Evolutionary conservation across 2,113 vertebrate species (phyloP).

Genomic region (Uropsilus gracilis): DNA sequence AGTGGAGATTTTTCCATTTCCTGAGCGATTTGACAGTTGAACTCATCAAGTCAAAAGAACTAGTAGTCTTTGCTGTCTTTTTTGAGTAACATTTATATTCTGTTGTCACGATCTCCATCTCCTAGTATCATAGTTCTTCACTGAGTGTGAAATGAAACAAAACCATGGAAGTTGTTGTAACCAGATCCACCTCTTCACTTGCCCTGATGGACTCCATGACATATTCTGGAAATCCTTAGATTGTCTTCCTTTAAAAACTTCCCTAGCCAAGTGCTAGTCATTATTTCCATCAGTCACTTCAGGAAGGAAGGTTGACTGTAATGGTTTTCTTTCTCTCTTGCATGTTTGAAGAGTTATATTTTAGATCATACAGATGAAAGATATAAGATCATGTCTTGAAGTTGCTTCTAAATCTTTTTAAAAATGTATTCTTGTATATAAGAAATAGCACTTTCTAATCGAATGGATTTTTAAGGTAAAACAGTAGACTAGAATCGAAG

Average conservation of each 20-base stretch:
- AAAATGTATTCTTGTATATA: not conserved
- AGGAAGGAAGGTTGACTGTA: not conserved
- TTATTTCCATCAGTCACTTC: not conserved
- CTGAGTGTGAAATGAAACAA: not conserved
- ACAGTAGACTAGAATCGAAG: not conserved
- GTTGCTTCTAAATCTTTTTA: not conserved
- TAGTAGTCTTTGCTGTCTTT: not conserved
- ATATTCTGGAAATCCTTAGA: not conserved
- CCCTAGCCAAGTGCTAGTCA: not conserved
- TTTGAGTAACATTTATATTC: constrained; percentile 29
- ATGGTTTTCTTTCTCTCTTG: not conserved
- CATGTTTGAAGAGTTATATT: not conserved
- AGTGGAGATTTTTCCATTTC: constrained; percentile 46
- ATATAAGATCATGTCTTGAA: not conserved
- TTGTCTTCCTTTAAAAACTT: not conserved
- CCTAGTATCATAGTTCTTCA: not conserved
- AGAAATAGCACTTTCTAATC: not conserved
- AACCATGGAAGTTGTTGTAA: not conserved
- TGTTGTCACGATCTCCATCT: not conserved
- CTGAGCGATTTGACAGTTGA: constrained; percentile 29
- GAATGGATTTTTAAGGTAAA: not conserved
- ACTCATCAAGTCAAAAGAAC: constrained; percentile 7
- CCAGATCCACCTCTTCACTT: not conserved
- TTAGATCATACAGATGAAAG: not conserved
- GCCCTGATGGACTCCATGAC: not conserved